phyloP scores from a whole-genome alignment of 30 jellyfish, hydroid and myxozoan genomes.

The Hydractinia echinata region DNA sequence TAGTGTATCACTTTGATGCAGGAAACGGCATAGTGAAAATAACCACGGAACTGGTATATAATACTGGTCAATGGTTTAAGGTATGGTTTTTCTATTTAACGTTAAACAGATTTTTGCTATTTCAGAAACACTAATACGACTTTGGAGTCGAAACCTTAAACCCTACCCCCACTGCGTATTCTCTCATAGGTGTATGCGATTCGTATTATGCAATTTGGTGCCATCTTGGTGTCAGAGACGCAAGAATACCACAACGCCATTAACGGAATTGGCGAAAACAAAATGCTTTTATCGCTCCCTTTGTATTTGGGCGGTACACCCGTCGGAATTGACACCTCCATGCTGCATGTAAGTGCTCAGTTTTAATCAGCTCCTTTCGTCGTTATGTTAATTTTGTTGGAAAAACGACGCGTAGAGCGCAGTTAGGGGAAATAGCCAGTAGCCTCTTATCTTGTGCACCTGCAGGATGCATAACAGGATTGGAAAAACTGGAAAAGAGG shows the following conservation, averaged over 20 bases:
- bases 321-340: conserved; percentile 20
- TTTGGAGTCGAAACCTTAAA: too few species aligned
- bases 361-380: too few species aligned
- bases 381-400: too few species aligned
- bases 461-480: too few species aligned
- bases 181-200: conserved; percentile 47
- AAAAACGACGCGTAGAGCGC: too few species aligned
- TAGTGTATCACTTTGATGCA: conserved; percentile 58
- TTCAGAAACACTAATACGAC: too few species aligned
- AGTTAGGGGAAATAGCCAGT: too few species aligned
- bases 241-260: conserved; percentile 55
- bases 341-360: background rate
- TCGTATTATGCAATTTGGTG: conserved; percentile 66
- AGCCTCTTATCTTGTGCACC: too few species aligned
- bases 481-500: too few species aligned
- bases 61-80: conserved; percentile 57
- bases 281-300: conserved; percentile 49
- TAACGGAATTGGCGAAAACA: conserved; percentile 34
- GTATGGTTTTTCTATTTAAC: conserved; percentile 18
- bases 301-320: conserved; percentile 71
- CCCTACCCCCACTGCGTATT: too few species aligned
- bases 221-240: conserved; percentile 47
- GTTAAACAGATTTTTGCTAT: too few species aligned
- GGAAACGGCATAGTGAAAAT: conserved; percentile 54
- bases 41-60: conserved; percentile 41